A percentile compares a stretch with the other conserved stretches of the same genome.
Conservation (phyloP, 2,797 vertebrate genomes). For the Hydrophis major region DNA sequence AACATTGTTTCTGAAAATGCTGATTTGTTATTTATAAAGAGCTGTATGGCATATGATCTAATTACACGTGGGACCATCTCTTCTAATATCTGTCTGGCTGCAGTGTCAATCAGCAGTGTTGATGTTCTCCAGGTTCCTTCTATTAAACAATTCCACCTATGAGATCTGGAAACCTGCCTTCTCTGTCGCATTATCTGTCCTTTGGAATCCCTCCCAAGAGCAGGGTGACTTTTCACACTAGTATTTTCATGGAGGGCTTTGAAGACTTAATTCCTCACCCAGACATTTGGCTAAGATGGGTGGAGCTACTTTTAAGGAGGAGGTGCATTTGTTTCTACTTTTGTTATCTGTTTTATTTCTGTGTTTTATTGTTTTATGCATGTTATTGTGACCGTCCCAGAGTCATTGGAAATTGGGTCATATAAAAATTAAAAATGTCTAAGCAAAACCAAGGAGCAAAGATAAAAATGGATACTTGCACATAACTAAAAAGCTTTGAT, state of each 20-base stretch:
- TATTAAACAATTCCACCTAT: not conserved
- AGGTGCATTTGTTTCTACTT: not conserved
- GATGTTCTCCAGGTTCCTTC: not conserved
- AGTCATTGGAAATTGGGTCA: not conserved
- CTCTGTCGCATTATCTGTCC: not conserved
- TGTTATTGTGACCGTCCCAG: not conserved
- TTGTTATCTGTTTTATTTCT: not conserved
- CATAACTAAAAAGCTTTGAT: not conserved
- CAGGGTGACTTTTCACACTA: not conserved
- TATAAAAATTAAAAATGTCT: not conserved
- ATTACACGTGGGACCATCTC: not conserved
- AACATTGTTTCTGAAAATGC: not conserved
- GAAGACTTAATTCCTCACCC: not conserved
- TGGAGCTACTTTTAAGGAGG: not conserved
- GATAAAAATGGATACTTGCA: not conserved
- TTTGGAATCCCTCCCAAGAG: not conserved
- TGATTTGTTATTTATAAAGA: not conserved
- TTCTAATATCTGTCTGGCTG: not conserved
- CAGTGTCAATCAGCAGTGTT: not conserved
- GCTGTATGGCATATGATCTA: not conserved
- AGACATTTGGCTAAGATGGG: not conserved
- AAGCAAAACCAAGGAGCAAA: not conserved
- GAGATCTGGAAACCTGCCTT: not conserved
- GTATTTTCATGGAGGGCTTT: not conserved
- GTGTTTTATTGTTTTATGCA: not conserved